Base-by-base conservation (phyloP, 2,113 vertebrate species). In the Ciconia stormi region DNA sequence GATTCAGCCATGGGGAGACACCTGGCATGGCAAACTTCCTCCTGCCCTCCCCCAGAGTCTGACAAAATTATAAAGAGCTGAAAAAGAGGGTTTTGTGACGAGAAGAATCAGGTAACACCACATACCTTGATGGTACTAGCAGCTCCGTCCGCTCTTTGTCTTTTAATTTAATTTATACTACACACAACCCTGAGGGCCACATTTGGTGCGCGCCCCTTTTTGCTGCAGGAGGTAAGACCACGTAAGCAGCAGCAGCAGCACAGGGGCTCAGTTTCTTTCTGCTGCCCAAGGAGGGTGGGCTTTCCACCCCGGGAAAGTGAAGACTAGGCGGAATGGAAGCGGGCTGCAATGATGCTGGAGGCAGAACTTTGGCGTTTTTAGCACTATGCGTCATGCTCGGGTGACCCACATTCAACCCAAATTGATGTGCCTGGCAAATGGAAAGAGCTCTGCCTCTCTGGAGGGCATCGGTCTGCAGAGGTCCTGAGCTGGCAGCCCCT, bases 301-400 rank as follows among this genome's bases (percentile, higher is more conserved):
- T 63, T 92, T 53, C 34, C 17, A 32, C 10, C 30, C 26, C 0
- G 0, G 20, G 34, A 70, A 78, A 67, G 4, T 4, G 8, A 82
- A 81, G 61, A 32, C 8, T 8, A 13, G 13, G 36, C 52, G 76
- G 34, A 22, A n/a, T 25, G 22, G 30, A 81, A 78, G 46, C 0
- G 2, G 27, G 40, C 21, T 56, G 44, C 66, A 53, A 7, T 10
- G 6, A 44, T 44, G n/a, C 30, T 61, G 16, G 27, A 80, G 46
- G 14, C 32, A 49, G 7, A 16, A 14, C 38, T 78, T 86, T 1
- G 3, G 10, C 0, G 0, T 8, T 46, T 91, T 71, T 87, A 59
- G 71, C 32, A 11, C 36, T 47, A 38, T 58, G 59, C 1, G 0
- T 46, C 52, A 34, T 11, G 25, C 27, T 71, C 1, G 1, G 7